Base-by-base conservation (phyloP, 2,113 vertebrate genomes). In the Tachuris rubrigastra region DNA sequence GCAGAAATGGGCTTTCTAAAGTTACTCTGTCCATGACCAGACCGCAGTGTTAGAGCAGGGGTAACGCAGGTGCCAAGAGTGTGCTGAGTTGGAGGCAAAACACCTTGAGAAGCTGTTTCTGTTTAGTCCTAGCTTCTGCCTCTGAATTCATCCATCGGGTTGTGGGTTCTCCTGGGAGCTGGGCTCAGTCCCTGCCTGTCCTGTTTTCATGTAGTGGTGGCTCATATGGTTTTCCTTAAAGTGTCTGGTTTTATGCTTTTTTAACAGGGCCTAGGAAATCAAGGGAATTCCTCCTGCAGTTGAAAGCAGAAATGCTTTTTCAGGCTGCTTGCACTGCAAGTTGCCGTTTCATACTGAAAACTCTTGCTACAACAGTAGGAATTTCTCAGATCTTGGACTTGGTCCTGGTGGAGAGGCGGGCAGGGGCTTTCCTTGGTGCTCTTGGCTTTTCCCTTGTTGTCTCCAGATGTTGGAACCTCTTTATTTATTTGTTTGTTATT, bases 21-120 rank as follows among this genome's bases (percentile, higher is more conserved):
- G n/a, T 55, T 52, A 1, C 4, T 49, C 58, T 82, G 33, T 4
- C 55, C 0, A 0, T 74, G 41, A 25, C 16, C 2, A 2, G 83
- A 13, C 10, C 31, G 22, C 14, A 18, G 20, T 23, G 12, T 2
- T 74, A 55, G 68, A 90, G 28, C 24, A 53, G 2, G 59, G 46
- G 24, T 53, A 39, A 30, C 2, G 3, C 0, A 3, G 49, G 33
- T 50, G 37, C 23, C 3, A 2, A 5, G 47, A 62, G 33, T 12
- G 28, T 44, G 33, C 69, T 87, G 83, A 14, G 33, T 11, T 44
- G 37, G 76, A 44, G 14, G 20, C 31, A 33, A 77, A 69, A 4
- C 76, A 14, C 27, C 41, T 56, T 2, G 3, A 46, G 76, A 15
- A 50, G 49, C 23, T 25, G 3, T 25, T 81, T 25, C 27, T 81